Percentiles rank a stretch among this genome's conserved stretches.
These are phyloP conservation scores for Ommatoiulus sabulosus DNA, from an alignment of 2,888 invertebrate species.

Conservation along the genomic window DNA sequence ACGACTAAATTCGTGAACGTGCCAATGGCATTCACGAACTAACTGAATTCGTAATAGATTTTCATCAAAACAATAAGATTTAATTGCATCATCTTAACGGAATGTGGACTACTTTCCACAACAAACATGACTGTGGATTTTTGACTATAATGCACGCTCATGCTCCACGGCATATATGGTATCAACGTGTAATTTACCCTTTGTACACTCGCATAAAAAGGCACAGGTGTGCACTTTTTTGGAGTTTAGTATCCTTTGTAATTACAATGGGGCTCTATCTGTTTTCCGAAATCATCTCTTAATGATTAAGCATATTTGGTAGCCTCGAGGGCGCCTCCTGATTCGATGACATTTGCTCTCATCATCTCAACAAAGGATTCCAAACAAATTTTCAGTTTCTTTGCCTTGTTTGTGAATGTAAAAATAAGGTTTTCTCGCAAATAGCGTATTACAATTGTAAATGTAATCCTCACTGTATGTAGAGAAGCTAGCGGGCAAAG, in stretches of 20 bases:
- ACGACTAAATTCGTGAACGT: neutral
- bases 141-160: neutral
- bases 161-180: neutral
- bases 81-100: neutral
- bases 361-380: neutral
- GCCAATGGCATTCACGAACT: neutral
- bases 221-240: neutral
- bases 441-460: neutral
- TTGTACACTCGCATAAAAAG: neutral
- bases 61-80: neutral
- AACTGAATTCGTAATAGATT: neutral
- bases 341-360: neutral
- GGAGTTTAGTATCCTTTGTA: neutral
- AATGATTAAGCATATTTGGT: neutral
- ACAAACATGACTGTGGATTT: neutral
- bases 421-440: neutral
- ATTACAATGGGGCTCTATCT: neutral
- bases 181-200: neutral
- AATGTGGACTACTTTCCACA: conserved; percentile 1
- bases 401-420: neutral
- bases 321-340: neutral
- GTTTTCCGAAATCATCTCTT: neutral
- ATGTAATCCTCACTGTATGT: neutral
- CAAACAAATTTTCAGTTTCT: neutral
- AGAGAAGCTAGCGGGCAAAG: neutral